Conservation (phyloP, 2,113 vertebrate species). For the Fukomys damarensis region DNA sequence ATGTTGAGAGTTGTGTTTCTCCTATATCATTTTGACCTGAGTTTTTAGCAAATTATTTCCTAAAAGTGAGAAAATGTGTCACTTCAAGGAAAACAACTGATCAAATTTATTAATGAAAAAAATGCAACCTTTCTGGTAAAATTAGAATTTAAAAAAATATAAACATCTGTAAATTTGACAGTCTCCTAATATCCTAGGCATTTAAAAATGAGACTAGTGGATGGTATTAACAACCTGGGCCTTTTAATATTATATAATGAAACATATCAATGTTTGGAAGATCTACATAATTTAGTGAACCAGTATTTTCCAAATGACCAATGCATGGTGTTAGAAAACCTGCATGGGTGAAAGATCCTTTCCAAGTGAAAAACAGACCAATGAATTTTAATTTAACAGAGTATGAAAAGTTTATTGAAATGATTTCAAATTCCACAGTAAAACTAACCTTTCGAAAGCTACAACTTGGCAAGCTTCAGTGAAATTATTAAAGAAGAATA, state of each 20-base stretch:
- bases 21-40: not conserved
- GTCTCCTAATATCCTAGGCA: not conserved
- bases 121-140: constrained; percentile 52
- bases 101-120: not conserved
- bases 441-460: constrained; percentile 62
- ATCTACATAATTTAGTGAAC: not conserved
- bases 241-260: not conserved
- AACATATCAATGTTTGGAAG: not conserved
- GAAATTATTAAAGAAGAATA: constrained; percentile 50
- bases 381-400: constrained; percentile 21
- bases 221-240: not conserved
- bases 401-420: constrained; percentile 30
- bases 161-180: constrained; percentile 29
- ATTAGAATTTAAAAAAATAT: constrained; percentile 33
- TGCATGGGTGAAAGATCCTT: not conserved
- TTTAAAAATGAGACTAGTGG: not conserved
- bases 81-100: constrained; percentile 19
- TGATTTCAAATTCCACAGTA: constrained; percentile 27
- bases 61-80: not conserved
- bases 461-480: constrained; percentile 51
- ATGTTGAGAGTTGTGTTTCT: not conserved
- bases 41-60: constrained; percentile 45
- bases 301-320: not conserved
- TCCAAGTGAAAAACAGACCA: constrained; percentile 14
- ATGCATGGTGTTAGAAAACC: not conserved